These are phyloP conservation scores for Leptobrachium ailaonicum DNA, from an alignment of 2,113 vertebrate genomes.

Conservation along the genomic window DNA sequence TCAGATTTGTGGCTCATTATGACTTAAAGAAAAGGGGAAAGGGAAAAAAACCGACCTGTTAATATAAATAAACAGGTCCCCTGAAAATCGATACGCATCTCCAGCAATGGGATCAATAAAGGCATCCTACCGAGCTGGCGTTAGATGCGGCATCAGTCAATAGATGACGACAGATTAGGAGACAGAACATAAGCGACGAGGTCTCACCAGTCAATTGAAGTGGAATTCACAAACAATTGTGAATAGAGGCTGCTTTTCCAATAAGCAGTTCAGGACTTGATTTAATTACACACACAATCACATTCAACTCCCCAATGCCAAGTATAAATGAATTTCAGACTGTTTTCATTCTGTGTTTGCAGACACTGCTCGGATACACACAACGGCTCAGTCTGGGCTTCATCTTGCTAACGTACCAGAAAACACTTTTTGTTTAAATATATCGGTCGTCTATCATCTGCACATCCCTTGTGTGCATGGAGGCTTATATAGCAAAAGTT, in stretches of 20 bases:
- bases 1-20: slow-evolving; percentile 28
- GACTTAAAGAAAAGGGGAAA: neutral
- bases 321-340: slow-evolving; percentile 24
- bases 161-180: slow-evolving; percentile 41
- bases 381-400: slow-evolving; percentile 1
- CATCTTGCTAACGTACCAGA: neutral
- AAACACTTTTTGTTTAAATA: neutral
- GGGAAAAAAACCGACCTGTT: neutral
- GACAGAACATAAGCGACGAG: slow-evolving; percentile 25
- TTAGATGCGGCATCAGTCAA: slow-evolving; percentile 26
- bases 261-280: slow-evolving; percentile 42
- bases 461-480: too few species aligned
- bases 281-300: slow-evolving; percentile 45
- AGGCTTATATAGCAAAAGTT: too few species aligned
- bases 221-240: slow-evolving; percentile 44
- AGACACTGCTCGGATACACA: slow-evolving; percentile 9
- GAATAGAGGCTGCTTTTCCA: slow-evolving; percentile 29
- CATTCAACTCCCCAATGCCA: slow-evolving; percentile 30
- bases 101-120: slow-evolving; percentile 30
- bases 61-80: slow-evolving; percentile 31
- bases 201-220: slow-evolving; percentile 44
- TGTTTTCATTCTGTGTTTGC: slow-evolving; percentile 26
- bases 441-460: too few species aligned
- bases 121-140: slow-evolving; percentile 15
- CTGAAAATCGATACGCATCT: slow-evolving; percentile 40